Conservation (phyloP, 2,888 invertebrate genomes). For the Papilio gigon region DNA sequence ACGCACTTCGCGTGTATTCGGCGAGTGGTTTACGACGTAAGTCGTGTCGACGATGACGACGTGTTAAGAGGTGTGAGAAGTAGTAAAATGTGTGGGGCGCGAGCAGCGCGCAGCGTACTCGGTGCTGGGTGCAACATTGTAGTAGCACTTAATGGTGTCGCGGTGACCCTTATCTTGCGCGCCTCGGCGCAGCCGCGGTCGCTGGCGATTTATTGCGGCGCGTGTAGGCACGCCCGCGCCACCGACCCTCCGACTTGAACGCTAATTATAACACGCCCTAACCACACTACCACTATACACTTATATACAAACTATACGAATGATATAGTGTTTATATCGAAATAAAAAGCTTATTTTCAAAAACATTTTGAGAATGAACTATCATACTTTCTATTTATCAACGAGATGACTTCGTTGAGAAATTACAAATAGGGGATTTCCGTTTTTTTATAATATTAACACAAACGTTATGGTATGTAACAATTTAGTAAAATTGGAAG, state of each 20-base stretch:
- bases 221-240: conserved; percentile 57
- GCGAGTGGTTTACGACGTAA: conserved; percentile 40
- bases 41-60: conserved; percentile 33
- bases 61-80: conserved; percentile 51
- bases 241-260: conserved; percentile 59
- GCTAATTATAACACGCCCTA: conserved; percentile 61
- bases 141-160: conserved; percentile 66
- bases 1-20: conserved; percentile 44
- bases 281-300: conserved; percentile 43
- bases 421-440: too few relatives aligned
- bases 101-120: conserved; percentile 54
- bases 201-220: conserved; percentile 72
- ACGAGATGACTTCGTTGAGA: too few relatives aligned
- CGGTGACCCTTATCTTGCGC: conserved; percentile 74
- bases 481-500: too few relatives aligned
- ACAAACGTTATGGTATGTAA: too few relatives aligned
- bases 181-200: conserved; percentile 61
- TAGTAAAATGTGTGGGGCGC: conserved; percentile 60
- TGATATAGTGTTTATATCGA: not conserved
- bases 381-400: too few relatives aligned
- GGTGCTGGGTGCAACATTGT: conserved; percentile 67
- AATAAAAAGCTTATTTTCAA: not conserved
- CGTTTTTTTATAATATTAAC: too few relatives aligned
- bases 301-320: conserved; percentile 5
- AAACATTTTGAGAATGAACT: not conserved